These are phyloP conservation scores for Itoplectis maculator DNA, from an alignment of 2,888 invertebrate species.

Conservation along the genomic window DNA sequence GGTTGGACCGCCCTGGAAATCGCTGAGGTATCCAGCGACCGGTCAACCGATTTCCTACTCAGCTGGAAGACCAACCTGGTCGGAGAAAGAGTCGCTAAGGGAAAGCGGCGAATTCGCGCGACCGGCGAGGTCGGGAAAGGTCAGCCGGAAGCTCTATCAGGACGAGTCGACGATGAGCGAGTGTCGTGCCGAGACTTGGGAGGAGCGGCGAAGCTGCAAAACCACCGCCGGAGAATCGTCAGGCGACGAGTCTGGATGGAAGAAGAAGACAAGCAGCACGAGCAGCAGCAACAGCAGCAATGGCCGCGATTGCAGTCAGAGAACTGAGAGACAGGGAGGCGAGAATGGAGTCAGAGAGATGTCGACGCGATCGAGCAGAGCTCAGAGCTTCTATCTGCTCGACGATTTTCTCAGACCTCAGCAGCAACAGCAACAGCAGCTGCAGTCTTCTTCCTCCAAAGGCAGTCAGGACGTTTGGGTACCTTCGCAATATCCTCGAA, in stretches of 20 bases:
- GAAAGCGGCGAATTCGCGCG: conserved; percentile 77
- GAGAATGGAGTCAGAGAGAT: conserved; percentile 69
- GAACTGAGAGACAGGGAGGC: conserved; percentile 57
- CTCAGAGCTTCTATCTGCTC: conserved; percentile 85
- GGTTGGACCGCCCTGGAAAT: conserved; percentile 67
- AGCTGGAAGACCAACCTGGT: conserved; percentile 72
- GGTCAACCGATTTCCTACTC: conserved; percentile 75
- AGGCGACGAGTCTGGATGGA: conserved; percentile 63
- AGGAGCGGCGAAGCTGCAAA: conserved; percentile 61
- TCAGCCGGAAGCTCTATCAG: conserved; percentile 79
- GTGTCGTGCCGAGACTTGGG: conserved; percentile 56
- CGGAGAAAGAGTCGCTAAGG: conserved; percentile 73
- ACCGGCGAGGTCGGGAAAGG: conserved; percentile 73
- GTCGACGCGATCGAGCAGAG: conserved; percentile 80
- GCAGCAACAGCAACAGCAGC: conserved; percentile 71
- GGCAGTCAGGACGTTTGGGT: conserved; percentile 82
- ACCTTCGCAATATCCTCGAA: conserved; percentile 77
- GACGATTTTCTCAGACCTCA: conserved; percentile 84
- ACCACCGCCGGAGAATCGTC: conserved; percentile 58
- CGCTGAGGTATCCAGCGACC: conserved; percentile 69
- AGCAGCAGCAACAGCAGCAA: conserved; percentile 24
- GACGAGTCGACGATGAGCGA: conserved; percentile 72
- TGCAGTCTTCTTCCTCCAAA: conserved; percentile 70
- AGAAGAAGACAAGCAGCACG: conserved; percentile 58
- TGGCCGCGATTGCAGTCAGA: conserved; percentile 46